Base-by-base conservation (phyloP, 1,140 invertebrate genomes). In the Trichogramma pretiosum region DNA sequence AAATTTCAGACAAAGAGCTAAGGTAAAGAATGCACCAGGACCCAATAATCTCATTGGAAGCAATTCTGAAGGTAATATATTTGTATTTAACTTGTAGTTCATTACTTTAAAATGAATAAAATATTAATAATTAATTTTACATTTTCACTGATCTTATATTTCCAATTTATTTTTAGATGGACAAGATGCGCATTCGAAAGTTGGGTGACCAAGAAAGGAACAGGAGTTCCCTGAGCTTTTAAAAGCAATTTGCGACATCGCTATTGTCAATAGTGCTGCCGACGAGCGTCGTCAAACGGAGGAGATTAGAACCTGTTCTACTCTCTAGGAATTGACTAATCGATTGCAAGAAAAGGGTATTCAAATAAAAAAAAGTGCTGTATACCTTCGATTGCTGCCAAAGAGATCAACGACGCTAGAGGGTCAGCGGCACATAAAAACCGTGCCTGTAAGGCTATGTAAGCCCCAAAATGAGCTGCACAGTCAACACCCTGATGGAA, bases 221-320 rank as follows among this genome's bases (percentile, higher is more conserved):
- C 22, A 13, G 19, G 46, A 48, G 16, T 37, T 39, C 11, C 35
- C 46, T 16, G 38, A 40, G 8, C 13, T 42, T 17, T 26, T 49
- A 13, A 41, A 43, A 49, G 36, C 22, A 8, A 49, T 43, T 26
- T 3, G 11, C 5, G 32, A 49, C 4, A 48, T 55, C 2, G 53
- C 46, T 0, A 48, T 46, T 28, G 7, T 17, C 43, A 49, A 46
- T 30, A 35, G 45, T 24, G 49, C 35, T 5, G 45, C 49, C 3
- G 49, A 52, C n/a, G 46, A 48, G 24, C 23, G 53, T 5, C 11
- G 53, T 30, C 2, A 42, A 18, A 38, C 18, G 13, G 39, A 43
- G 36, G 23, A 11, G 22, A 18, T 36, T 19, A 2, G 17, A 3
- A n/a, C n/a, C n/a, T n/a, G n/a, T n/a, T n/a, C n/a, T n/a, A n/a